Percentiles rank a stretch among this genome's conserved stretches.
phyloP scores from a whole-genome alignment of 1,140 invertebrate genomes.

The Mesaphorura yosii region DNA sequence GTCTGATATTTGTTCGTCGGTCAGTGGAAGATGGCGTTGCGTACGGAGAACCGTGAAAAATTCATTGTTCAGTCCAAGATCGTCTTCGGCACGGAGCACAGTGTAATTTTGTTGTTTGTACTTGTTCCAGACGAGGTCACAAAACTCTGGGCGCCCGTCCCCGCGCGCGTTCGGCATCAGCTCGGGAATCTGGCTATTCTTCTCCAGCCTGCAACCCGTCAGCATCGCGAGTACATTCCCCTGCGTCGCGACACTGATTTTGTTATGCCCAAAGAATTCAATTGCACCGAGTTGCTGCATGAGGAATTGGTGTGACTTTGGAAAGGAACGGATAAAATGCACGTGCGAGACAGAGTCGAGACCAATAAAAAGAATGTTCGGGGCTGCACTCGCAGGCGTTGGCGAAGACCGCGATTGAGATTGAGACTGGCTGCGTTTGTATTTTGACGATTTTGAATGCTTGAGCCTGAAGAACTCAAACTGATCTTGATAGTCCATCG shows the following conservation, averaged over 20 bases:
- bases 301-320: conserved; percentile 38
- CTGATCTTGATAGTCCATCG: not conserved
- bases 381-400: not conserved
- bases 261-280: conserved; percentile 37
- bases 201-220: not conserved
- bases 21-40: too few species aligned
- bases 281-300: conserved; percentile 33
- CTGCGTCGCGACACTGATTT: conserved; percentile 34
- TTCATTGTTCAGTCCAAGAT: too few species aligned
- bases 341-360: conserved; percentile 46
- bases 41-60: too few species aligned
- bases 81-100: conserved; percentile 36
- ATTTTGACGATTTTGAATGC: too few species aligned
- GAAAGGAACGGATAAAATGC: conserved; percentile 45
- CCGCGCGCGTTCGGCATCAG: not conserved
- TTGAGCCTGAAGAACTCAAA: not conserved
- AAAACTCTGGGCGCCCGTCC: conserved; percentile 31
- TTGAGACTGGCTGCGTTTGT: too few species aligned
- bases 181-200: not conserved
- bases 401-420: too few species aligned
- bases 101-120: conserved; percentile 33
- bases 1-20: too few species aligned
- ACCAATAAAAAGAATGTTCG: conserved; percentile 40
- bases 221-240: conserved; percentile 35
- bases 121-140: conserved; percentile 36